These are phyloP conservation scores for Squalus acanthias DNA, from an alignment of 2,797 vertebrate species.

Conservation along the genomic window DNA sequence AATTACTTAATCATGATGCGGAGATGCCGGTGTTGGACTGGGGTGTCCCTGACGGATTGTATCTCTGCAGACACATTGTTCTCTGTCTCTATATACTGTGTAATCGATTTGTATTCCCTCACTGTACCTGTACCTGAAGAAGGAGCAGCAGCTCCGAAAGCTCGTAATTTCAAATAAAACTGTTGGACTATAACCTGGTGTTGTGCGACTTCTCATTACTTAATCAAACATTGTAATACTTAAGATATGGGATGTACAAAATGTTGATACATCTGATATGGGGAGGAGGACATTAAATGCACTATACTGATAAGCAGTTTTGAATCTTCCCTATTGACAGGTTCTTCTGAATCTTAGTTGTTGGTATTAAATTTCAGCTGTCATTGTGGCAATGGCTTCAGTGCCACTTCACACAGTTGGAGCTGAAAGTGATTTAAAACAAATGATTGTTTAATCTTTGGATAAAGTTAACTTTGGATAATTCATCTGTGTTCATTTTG, in stretches of 20 bases:
- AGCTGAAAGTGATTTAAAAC: neutral
- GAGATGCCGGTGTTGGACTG: too few species aligned
- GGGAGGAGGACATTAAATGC: neutral
- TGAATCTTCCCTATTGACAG: neutral
- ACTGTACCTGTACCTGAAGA: too few species aligned
- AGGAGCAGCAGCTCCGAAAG: too few species aligned
- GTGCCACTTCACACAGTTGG: neutral
- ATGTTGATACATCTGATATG: neutral
- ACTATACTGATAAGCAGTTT: neutral
- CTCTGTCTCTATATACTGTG: too few species aligned
- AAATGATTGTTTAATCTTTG: neutral
- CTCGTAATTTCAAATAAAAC: too few species aligned
- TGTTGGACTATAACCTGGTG: too few species aligned
- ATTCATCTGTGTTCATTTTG: neutral
- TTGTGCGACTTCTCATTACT: too few species aligned
- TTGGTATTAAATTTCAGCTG: neutral
- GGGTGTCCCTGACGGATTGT: too few species aligned
- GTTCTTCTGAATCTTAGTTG: neutral
- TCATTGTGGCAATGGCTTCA: neutral
- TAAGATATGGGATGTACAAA: neutral
- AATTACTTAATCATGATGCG: too few species aligned
- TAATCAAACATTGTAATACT: too few species aligned
- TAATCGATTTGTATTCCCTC: too few species aligned
- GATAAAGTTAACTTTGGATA: neutral
- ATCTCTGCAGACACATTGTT: too few species aligned